Conservation (phyloP, 2,797 vertebrate genomes). For the Gymnocypris eckloni region DNA sequence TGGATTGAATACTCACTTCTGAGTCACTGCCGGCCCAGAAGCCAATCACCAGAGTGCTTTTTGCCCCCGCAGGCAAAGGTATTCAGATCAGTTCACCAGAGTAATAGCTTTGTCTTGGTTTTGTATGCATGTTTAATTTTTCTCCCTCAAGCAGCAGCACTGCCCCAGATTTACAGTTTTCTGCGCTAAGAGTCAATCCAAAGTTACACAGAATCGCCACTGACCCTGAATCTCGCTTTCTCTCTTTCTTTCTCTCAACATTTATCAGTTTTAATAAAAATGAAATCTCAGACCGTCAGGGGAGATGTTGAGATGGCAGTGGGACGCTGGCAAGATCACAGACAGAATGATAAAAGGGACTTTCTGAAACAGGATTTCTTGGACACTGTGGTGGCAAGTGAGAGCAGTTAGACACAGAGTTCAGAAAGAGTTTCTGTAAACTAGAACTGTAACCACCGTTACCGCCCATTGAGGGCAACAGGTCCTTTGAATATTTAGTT, state of each 20-base stretch:
- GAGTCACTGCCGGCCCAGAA: constrained; percentile 45
- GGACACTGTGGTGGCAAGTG: not conserved
- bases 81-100: constrained; percentile 70
- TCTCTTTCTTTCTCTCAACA: not conserved
- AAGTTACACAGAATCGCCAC: constrained; percentile 1
- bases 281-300: constrained; percentile 13
- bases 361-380: not conserved
- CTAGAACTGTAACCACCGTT: not conserved
- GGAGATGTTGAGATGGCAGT: constrained; percentile 41
- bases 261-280: constrained; percentile 37
- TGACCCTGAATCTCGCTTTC: constrained; percentile 13
- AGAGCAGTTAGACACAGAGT: not conserved
- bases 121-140: constrained; percentile 63
- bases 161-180: constrained; percentile 51
- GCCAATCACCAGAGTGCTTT: constrained; percentile 67
- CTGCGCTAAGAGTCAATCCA: constrained; percentile 3
- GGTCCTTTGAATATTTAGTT: not conserved
- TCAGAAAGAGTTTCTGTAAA: not conserved
- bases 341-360: constrained; percentile 25
- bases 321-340: constrained; percentile 24
- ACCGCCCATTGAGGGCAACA: not conserved
- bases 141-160: constrained; percentile 49
- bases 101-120: constrained; percentile 64
- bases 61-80: constrained; percentile 62
- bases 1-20: constrained; percentile 50